Evolutionary conservation across 2,888 invertebrate species (phyloP), one percentile per base, ranked within the genome.

Genomic region (Thereva unica): DNA sequence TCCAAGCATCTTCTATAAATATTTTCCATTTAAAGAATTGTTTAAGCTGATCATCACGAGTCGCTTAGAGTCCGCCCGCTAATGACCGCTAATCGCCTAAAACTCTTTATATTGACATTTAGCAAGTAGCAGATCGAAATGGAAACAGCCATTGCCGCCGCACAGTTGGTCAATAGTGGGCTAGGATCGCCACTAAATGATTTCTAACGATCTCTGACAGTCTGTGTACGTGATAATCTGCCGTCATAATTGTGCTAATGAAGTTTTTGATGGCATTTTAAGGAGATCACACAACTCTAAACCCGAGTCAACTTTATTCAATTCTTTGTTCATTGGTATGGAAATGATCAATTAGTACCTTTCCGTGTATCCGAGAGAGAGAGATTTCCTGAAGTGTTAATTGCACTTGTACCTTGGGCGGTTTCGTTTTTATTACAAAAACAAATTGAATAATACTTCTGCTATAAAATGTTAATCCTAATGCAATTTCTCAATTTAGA

Each of bases 261-360:
- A 61, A 42, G 50, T 50, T 61, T 61, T 61, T 61, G 61, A 61
- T 61, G 45, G 61, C 61, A 50, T 61, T 61, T 61, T 61, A 61
- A 61, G 50, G 34, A 8, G 50, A 61, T 50, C 40, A n/a, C 38
- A 50, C 37, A 41, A 50, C 49, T 34, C 40, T 50, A 12, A 9
- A 38, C 41, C 34, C 42, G 38, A 34, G 50, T 50, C 12, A 38
- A 9, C 41, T 42, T 9, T 42, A 42, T 42, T 9, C 42, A 42
- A 42, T 42, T 5, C 23, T 41, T 9, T 9, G n/a, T 50, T 42
- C 23, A 40, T 41, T 61, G 5, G 23, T 50, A 61, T 61, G 50
- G 40, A 61, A 61, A 50, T 61, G 50, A 9, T 23, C 10, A 61
- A 10, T 61, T 61, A 61, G 61, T 50, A 34, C 38, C 50, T 40